Conservation (phyloP, 2,113 vertebrate species). For the Tiliqua scincoides region DNA sequence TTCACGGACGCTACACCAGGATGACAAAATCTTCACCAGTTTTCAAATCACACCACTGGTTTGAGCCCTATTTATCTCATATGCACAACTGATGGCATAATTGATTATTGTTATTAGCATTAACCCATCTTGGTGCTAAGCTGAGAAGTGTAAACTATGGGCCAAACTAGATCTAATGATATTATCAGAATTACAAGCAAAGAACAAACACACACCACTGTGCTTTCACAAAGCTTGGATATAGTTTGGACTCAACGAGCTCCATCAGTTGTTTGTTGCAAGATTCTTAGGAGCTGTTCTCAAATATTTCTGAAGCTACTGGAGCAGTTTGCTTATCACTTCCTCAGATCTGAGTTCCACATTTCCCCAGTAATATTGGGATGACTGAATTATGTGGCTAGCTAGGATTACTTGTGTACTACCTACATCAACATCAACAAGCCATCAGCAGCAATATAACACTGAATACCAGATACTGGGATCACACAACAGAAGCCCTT, state of each 20-base stretch:
- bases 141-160: constrained; percentile 1
- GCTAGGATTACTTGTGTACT: background rate
- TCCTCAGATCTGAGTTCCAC: background rate
- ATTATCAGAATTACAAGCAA: constrained; percentile 10
- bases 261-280: constrained; percentile 29
- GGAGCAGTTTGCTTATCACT: background rate
- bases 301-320: background rate
- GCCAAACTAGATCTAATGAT: constrained; percentile 6
- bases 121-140: background rate
- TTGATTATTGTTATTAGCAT: background rate
- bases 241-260: constrained; percentile 21
- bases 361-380: background rate
- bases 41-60: background rate
- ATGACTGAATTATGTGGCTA: background rate
- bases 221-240: background rate
- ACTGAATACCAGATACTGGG: background rate
- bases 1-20: constrained; percentile 8
- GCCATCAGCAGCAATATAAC: background rate
- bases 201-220: constrained; percentile 24
- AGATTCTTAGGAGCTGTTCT: constrained; percentile 23
- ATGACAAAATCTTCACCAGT: constrained; percentile 26
- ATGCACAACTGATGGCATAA: background rate
- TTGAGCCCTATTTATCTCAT: background rate
- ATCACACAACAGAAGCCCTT: background rate
- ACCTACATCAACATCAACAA: background rate